phyloP scores from a whole-genome alignment of 2,888 invertebrate species.

The Uropetala carovei region DNA sequence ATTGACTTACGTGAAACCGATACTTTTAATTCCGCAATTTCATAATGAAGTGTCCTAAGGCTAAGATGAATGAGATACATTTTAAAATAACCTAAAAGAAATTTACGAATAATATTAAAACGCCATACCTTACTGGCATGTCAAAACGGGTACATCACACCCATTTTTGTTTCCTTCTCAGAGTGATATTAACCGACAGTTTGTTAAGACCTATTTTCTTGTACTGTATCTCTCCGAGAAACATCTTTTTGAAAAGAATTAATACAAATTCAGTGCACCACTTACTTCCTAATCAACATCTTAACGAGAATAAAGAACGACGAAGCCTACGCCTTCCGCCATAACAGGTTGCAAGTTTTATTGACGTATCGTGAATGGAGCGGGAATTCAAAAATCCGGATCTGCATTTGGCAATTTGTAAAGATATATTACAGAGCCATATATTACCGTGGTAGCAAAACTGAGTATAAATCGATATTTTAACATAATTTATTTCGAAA shows the following conservation, averaged over 20 bases:
- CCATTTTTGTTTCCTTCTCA: slow-evolving; percentile 8
- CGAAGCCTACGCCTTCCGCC: slow-evolving; percentile 38
- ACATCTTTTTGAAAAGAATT: not conserved
- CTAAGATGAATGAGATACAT: not conserved
- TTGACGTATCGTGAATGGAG: slow-evolving; percentile 38
- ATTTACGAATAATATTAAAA: not conserved
- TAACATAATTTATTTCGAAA: no score
- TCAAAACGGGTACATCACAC: slow-evolving; percentile 53
- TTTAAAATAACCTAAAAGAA: not conserved
- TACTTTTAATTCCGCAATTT: not conserved
- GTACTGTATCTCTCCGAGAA: not conserved
- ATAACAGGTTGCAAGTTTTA: slow-evolving; percentile 25
- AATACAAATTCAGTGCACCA: not conserved
- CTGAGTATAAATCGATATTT: no score
- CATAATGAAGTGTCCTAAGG: not conserved
- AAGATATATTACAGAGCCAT: no score
- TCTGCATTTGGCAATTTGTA: no score
- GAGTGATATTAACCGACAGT: not conserved
- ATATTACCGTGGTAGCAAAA: no score
- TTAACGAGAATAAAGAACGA: not conserved
- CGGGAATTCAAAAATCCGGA: slow-evolving; percentile 20
- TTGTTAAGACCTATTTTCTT: not conserved
- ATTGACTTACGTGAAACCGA: not conserved
- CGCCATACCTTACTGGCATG: not conserved
- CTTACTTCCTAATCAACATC: not conserved